Conservation (phyloP, 2,113 vertebrate species). For the Catharus fuscescens region DNA sequence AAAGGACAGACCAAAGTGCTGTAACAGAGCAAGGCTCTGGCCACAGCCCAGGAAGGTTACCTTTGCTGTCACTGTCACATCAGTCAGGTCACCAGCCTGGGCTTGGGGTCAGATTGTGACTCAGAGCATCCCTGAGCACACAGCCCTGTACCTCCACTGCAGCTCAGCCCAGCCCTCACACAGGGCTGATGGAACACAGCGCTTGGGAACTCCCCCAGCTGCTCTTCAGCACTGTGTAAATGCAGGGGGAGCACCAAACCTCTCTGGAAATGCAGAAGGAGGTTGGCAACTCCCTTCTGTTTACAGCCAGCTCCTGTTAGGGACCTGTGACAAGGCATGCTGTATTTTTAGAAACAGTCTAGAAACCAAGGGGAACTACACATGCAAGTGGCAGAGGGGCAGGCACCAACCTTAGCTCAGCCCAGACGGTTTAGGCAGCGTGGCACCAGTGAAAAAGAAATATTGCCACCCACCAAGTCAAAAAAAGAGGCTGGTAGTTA, state of each 20-base stretch:
- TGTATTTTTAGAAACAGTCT: not conserved
- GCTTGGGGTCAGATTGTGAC: not conserved
- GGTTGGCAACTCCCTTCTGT: not conserved
- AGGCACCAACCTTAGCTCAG: not conserved
- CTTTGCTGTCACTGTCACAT: not conserved
- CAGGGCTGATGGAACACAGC: not conserved
- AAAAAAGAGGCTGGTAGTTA: not conserved
- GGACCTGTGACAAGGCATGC: not conserved
- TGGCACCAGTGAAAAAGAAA: not conserved
- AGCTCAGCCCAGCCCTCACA: not conserved
- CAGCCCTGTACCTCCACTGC: not conserved
- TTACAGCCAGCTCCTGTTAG: not conserved
- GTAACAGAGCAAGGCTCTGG: not conserved
- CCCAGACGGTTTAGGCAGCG: not conserved
- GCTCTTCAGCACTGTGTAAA: not conserved
- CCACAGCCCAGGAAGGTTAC: not conserved
- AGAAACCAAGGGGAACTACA: not conserved
- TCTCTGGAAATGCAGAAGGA: not conserved
- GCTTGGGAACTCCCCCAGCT: not conserved
- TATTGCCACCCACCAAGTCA: not conserved
- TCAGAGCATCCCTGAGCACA: not conserved
- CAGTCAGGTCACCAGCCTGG: not conserved
- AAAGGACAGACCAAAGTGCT: not conserved
- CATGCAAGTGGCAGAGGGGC: not conserved
- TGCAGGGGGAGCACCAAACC: not conserved